A percentile compares a stretch with the other conserved stretches of the same genome.
phyloP scores from a whole-genome alignment of 1,140 invertebrate genomes.

The Zaprionus capensis region DNA sequence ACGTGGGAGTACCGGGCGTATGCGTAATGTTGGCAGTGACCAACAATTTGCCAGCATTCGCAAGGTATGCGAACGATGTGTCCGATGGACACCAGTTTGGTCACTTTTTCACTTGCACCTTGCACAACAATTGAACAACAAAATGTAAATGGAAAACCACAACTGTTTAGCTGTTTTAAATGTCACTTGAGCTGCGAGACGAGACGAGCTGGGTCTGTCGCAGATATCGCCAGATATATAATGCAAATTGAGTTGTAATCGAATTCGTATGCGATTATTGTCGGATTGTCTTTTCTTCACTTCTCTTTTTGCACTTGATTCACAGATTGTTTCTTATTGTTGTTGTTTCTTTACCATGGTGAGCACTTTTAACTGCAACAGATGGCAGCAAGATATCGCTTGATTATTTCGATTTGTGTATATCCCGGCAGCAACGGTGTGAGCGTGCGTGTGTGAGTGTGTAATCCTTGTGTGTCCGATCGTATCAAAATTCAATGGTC shows the following conservation, averaged over 20 bases:
- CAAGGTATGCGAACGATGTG: slow-evolving; percentile 2
- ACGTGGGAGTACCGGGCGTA: slow-evolving; percentile 65
- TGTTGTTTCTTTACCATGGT: slow-evolving; percentile 69
- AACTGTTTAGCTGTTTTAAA: slow-evolving; percentile 50
- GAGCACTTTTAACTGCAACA: slow-evolving; percentile 74
- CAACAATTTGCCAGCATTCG: slow-evolving; percentile 37
- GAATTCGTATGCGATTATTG: slow-evolving; percentile 10
- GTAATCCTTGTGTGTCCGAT: slow-evolving; percentile 74
- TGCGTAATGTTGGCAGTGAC: slow-evolving; percentile 62
- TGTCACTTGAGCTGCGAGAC: slow-evolving; percentile 58
- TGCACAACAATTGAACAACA: slow-evolving; percentile 54
- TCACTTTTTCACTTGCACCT: slow-evolving; percentile 47
- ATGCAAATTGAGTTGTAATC: slow-evolving; percentile 26
- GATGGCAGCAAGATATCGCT: slow-evolving; percentile 41
- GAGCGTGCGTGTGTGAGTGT: slow-evolving; percentile 44
- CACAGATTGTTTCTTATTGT: slow-evolving; percentile 48
- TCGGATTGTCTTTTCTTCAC: slow-evolving; percentile 26
- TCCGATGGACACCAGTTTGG: slow-evolving; percentile 1
- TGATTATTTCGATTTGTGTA: slow-evolving; percentile 28
- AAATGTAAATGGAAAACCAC: slow-evolving; percentile 31
- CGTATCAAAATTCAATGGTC: slow-evolving; percentile 83
- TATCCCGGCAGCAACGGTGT: slow-evolving; percentile 37
- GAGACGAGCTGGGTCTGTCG: slow-evolving; percentile 3
- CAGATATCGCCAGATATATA: slow-evolving; percentile 15
- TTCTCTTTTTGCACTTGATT: slow-evolving; percentile 51